Evolutionary conservation across 2,888 invertebrate genomes (phyloP).

Genomic region (Dioctria linearis): DNA sequence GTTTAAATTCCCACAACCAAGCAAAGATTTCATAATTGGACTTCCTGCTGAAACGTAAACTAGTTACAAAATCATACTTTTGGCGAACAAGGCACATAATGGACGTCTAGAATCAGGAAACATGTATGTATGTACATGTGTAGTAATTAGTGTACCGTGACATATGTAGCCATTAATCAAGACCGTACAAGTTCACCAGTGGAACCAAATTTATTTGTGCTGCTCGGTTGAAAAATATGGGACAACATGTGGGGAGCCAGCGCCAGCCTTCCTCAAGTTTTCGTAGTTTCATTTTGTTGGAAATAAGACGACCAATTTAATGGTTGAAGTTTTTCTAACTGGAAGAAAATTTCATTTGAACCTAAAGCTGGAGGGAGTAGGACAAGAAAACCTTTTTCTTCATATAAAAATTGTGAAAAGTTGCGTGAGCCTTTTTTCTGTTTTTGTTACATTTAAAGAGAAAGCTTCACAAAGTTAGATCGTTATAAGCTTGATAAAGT

Average conservation of each 20-base stretch:
- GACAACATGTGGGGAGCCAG: slow-evolving; percentile 51
- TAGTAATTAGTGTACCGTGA: slow-evolving; percentile 55
- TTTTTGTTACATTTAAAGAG: neutral
- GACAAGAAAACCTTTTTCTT: neutral
- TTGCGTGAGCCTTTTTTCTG: slow-evolving; percentile 37
- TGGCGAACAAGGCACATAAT: neutral
- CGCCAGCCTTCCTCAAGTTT: slow-evolving; percentile 31
- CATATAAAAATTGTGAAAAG: slow-evolving; percentile 31
- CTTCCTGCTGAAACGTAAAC: slow-evolving; percentile 29
- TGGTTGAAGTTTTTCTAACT: slow-evolving; percentile 47
- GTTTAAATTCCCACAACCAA: slow-evolving; percentile 1
- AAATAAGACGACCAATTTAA: slow-evolving; percentile 49
- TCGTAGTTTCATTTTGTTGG: slow-evolving; percentile 47
- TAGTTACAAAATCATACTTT: slow-evolving; percentile 42
- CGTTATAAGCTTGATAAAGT: slow-evolving; percentile 45
- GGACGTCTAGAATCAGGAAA: slow-evolving; percentile 12
- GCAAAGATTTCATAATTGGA: slow-evolving; percentile 43
- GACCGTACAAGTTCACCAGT: slow-evolving; percentile 38
- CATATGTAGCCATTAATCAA: slow-evolving; percentile 54
- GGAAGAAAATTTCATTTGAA: slow-evolving; percentile 46
- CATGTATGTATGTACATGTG: neutral
- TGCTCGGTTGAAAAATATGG: slow-evolving; percentile 31
- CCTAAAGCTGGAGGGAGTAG: neutral
- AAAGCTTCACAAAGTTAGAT: slow-evolving; percentile 43
- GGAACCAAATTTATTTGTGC: slow-evolving; percentile 50